Evolutionary conservation across 2,888 invertebrate genomes (phyloP), one percentile per base, ranked within the genome.

Genomic region (Drosophila trichaetosa): DNA sequence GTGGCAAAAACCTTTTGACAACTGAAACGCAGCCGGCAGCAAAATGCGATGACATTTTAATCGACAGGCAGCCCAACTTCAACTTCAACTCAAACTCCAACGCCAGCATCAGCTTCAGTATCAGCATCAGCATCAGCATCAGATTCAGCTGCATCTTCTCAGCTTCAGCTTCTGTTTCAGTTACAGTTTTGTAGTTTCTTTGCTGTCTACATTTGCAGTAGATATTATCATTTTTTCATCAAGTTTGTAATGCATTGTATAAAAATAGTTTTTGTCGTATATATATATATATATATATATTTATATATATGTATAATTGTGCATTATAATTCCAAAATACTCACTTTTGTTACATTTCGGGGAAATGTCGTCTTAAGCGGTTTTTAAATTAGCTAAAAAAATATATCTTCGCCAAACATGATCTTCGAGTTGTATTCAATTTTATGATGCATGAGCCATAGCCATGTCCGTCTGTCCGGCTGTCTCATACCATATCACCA

Each of bases 21-120:
- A 82, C 76, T 74, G 70, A 70, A 82, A 71, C 73, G 67, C 46
- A 46, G 67, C 82, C 84, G 74, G 87, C 89, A 87, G 89, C 89
- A 69, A 89, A 85, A 80, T 74, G 87, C 78, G 83, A 89, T 87
- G 86, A 89, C 86, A 90, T 90, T 87, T 87, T 90, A 90, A 87
- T 87, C 86, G 88, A 83, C 87, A 88, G 80, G 57, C 84, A 64
- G 64, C 48, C 59, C 58, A 46, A 31, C 52, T 36, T 13, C 62
- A 49, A n/a, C 51, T 56, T 4, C 62, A 21, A 53, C 62, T 60
- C 2, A 53, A 5, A 36, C 53, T 68, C 6, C 46, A n/a, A 49
- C 29, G 51, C 1, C 36, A 69, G 16, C 31, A 13, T 2, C 72
- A 36, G n/a, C 61, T 36, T 21, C 63, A 49, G 38, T 33, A 31